Percentiles rank a stretch among this genome's conserved stretches.
Conservation (phyloP, 2,888 invertebrate species). For the Pseudanteris insignis region DNA sequence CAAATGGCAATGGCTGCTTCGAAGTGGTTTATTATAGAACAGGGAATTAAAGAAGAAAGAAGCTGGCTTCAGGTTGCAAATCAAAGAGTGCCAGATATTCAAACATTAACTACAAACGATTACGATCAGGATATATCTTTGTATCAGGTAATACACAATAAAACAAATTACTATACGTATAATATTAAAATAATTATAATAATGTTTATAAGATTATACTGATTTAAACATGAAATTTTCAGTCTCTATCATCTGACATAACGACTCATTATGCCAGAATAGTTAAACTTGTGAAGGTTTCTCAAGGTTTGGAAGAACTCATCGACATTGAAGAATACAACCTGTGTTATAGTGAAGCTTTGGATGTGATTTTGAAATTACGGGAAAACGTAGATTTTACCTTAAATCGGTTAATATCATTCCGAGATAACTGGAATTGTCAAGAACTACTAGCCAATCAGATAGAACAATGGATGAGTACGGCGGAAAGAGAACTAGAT, state of each 20-base stretch:
- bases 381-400: conserved; percentile 81
- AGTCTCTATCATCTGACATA: conserved; percentile 81
- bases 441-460: conserved; percentile 79
- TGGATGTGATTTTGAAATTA: conserved; percentile 77
- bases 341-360: conserved; percentile 76
- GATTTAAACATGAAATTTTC: neutral
- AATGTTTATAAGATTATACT: too few species aligned
- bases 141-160: conserved; percentile 73
- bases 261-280: conserved; percentile 83
- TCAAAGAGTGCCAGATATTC: conserved; percentile 83
- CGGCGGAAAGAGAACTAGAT: conserved; percentile 77
- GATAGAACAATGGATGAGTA: conserved; percentile 80
- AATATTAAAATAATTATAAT: too few species aligned
- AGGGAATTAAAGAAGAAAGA: conserved; percentile 83
- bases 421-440: conserved; percentile 80
- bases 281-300: conserved; percentile 76
- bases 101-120: conserved; percentile 82
- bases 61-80: conserved; percentile 86
- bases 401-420: conserved; percentile 76
- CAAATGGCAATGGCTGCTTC: conserved; percentile 88
- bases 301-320: conserved; percentile 78
- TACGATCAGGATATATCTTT: conserved; percentile 86
- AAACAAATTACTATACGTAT: too few species aligned
- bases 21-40: conserved; percentile 82
- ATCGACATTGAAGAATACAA: conserved; percentile 80